Base-by-base conservation (phyloP, 2,113 vertebrate genomes). In the Calyptommatus sinebrachiatus region DNA sequence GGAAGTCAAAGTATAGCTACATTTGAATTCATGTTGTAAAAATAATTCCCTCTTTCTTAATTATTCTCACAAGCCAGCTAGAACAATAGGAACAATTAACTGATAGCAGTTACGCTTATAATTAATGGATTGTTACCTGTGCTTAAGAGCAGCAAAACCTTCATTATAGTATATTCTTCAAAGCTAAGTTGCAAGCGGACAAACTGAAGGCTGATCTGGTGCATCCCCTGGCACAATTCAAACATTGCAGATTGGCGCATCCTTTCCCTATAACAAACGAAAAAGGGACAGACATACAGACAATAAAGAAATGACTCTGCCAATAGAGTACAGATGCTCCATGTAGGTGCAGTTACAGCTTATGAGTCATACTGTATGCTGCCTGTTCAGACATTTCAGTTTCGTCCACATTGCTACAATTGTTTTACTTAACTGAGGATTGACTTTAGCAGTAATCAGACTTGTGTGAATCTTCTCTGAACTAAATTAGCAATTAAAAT, bases 171-270 rank as follows among this genome's bases (percentile, higher is more conserved):
- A 93, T 97, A 99, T 84, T 99, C 98, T 61, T 99, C 97, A 24
- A 98, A 98, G 90, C 96, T 98, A 41, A 99, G 96, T 94, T 99
- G 98, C 88, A 99, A 92, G n/a, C 98, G 96, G 41, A 99, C 95
- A 60, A 99, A 99, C 94, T 99, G 98, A 92, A 98, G 96, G 92
- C 98, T 99, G 94, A 99, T 96, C 88, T 99, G 97, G 91, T 97
- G 97, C 98, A 99, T 99, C 77, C 97, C 97, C 92, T 98, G 94
- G 93, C 98, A 99, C 86, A 99, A 94, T 53, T 99, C 97, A 45
- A 99, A 99, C 98, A 99, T 99, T 82, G 98, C 97, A 10, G 98
- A 99, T 93, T 97, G 97, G 83, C 96, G 96, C 98, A 99, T 99
- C 85, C 97, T 96, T 68, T 99, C 97, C 92, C 98, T 99, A 93